Base-by-base conservation (phyloP, 2,888 invertebrate species). In the Acanthopleura granulata region DNA sequence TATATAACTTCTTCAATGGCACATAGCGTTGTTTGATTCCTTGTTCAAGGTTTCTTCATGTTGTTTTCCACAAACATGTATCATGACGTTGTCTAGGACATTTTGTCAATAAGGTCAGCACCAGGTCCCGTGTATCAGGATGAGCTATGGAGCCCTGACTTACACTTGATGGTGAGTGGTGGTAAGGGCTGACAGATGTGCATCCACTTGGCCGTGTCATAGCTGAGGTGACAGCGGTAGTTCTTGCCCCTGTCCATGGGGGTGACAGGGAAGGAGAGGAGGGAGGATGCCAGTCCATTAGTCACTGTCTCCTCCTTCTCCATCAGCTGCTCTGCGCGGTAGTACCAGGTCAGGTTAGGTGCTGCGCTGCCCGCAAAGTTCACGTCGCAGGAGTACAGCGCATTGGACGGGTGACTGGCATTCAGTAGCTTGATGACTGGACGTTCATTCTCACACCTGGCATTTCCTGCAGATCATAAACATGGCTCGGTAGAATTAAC, bases 311-410 rank as follows among this genome's bases (percentile, higher is more conserved):
- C 71, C 18, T 71, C 49, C 71, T 29, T 71, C 40, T 71, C 71
- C 1, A 49, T 71, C 40, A 71, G 49, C 40, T 49, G 71, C 6
- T 71, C 71, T 14, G 25, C 1, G 11, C 27, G 49, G 22, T 71
- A 22, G 50, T n/a, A 49, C 71, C 71, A 71, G 18, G 71, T 71
- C 16, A 71, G 30, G 71, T 71, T 71, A 22, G 71, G 71, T 16
- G 71, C 49, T 49, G 25, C 18, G 9, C 22, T 18, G n/a, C 71
- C 71, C n/a, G 40, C 18, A 49, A 29, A 71, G 14, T 71, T 18
- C 40, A 71, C 50, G 18, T n/a, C 71, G n/a, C 71, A 71, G 3
- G 40, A 18, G 25, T 22, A 71, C 40, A 40, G 50, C 14, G 71
- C 4, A 18, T 71, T 22, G n/a, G 18, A 4, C 1, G 66, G 66